Evolutionary conservation across 1,140 invertebrate genomes (phyloP), one percentile per base, ranked within the genome.

Genomic region (Drosophila arawakana): DNA sequence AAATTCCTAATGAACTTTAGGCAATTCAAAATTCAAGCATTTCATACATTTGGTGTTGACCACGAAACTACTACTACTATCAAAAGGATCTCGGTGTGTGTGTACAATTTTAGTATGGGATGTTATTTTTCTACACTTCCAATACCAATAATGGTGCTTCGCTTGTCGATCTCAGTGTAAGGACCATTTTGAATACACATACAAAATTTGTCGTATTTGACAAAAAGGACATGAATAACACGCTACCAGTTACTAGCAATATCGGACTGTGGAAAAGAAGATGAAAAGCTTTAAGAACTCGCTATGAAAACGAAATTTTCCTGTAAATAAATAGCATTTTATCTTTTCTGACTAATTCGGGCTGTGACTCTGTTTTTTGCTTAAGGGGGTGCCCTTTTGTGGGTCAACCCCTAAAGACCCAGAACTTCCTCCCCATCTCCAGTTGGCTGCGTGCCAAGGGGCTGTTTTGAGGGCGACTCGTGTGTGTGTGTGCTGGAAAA

Each of bases 361-460:
- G 7, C 7, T 18, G 25, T 11, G 25, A 18, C 15, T 13, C 52
- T 21, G 18, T 21, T 35, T 66, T 66, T 46, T 49, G 37, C 60
- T 54, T 30, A 5, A 30, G 9, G 34, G 39, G 49, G 39, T 35
- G 49, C 4, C 7, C 13, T 25, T 62, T 39, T 37, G 47, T 44
- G 63, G 76, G 80, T 81, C 80, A 73, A 67, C 46, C 61, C 66
- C 37, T 43, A 49, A 62, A 9, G 41, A 13, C 8, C 35, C 8
- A 18, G 6, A 2, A 30, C 10, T 15, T 54, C 47, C 44, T 21
- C 13, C 21, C 43, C 43, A 11, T 18, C 10, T 3, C 15, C 15
- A 15, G 13, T 76, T 76, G 80, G 81, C 78, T 76, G 86, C 85
- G 86, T 85, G 86, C 86, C 81, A 90, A 76, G 76, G 57, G 50